Percentiles rank a stretch among this genome's conserved stretches.
Evolutionary conservation across 2,888 invertebrate genomes (phyloP).

Genomic region (Lochmaea crataegi): DNA sequence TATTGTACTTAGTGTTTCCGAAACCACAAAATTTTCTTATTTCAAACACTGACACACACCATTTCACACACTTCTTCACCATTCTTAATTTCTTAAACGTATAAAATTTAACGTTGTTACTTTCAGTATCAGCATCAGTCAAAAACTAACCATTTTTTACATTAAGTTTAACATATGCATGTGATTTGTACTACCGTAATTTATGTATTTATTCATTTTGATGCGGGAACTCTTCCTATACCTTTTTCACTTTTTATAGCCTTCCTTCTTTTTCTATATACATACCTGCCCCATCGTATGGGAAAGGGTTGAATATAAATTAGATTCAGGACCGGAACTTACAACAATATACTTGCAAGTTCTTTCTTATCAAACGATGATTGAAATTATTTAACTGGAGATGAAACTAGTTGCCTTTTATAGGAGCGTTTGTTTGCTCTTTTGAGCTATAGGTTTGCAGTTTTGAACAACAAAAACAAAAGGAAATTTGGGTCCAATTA

Average conservation of each 20-base stretch:
- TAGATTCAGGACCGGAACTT: slow-evolving; percentile 12
- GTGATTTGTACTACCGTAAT: slow-evolving; percentile 58
- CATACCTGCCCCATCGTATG: slow-evolving; percentile 48
- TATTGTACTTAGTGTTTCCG: not conserved
- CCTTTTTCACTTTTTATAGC: slow-evolving; percentile 56
- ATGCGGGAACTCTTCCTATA: slow-evolving; percentile 60
- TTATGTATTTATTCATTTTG: slow-evolving; percentile 60
- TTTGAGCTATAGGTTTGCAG: too few species aligned
- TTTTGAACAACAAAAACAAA: too few species aligned
- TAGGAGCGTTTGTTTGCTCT: too few species aligned
- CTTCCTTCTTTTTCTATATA: slow-evolving; percentile 47
- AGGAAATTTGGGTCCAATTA: too few species aligned
- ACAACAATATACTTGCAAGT: not conserved
- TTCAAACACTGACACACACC: not conserved
- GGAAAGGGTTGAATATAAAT: slow-evolving; percentile 44
- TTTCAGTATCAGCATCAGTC: slow-evolving; percentile 23
- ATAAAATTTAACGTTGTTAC: not conserved
- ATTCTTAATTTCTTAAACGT: not conserved
- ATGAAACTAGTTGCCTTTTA: too few species aligned
- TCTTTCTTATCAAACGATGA: too few species aligned
- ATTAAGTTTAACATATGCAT: slow-evolving; percentile 55
- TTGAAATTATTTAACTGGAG: too few species aligned
- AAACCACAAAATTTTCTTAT: not conserved
- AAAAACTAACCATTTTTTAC: slow-evolving; percentile 39
- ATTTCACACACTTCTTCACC: not conserved